Conservation (phyloP, 2,113 vertebrate species). For the Pampusana beccarii region DNA sequence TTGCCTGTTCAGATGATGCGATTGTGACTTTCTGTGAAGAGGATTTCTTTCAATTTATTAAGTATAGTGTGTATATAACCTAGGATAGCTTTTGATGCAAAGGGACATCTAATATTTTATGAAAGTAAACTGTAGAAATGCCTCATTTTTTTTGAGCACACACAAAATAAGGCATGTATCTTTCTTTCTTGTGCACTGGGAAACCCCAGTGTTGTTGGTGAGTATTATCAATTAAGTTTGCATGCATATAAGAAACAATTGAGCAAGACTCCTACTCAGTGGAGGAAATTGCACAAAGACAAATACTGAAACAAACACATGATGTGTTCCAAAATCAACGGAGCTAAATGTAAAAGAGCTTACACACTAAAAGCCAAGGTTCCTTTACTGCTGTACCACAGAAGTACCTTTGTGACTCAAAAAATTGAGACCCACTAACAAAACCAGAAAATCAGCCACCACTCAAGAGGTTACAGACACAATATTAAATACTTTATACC, state of each 20-base stretch:
- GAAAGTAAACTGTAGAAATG: background rate
- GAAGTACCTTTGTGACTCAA: background rate
- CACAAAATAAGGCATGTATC: background rate
- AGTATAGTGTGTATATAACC: background rate
- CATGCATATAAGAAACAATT: background rate
- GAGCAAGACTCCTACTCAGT: background rate
- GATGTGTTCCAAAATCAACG: background rate
- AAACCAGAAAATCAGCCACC: background rate
- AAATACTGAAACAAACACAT: background rate
- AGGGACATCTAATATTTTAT: background rate
- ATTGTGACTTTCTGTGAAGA: constrained; percentile 59
- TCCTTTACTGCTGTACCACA: background rate
- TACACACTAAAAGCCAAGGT: background rate
- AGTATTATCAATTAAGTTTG: background rate
- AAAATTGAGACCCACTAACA: background rate
- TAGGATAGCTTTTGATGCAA: background rate
- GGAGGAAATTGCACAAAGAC: background rate
- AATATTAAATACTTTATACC: background rate
- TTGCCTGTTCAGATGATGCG: constrained; percentile 39
- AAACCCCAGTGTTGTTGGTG: background rate
- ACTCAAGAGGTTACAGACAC: background rate
- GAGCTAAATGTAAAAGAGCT: background rate
- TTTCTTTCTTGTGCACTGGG: background rate
- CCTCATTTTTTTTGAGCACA: background rate
- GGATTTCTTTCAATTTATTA: background rate